Conservation (phyloP, 2,888 invertebrate genomes). For the Apotomis turbidana region DNA sequence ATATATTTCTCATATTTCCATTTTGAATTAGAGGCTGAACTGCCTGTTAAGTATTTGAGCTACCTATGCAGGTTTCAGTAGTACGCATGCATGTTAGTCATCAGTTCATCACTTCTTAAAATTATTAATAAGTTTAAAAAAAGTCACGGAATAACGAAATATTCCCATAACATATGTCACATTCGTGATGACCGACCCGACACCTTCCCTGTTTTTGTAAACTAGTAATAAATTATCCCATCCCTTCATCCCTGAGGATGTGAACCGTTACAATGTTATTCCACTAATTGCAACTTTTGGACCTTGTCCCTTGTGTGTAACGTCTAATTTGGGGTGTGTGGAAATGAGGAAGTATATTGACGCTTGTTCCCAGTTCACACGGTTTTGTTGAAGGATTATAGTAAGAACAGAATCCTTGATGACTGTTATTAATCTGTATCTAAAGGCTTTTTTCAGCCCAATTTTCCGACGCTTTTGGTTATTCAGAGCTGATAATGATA, state of each 20-base stretch:
- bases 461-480: too few species aligned
- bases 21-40: too few species aligned
- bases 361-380: conserved; percentile 27
- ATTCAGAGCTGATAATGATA: too few species aligned
- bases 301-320: background rate
- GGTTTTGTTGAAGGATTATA: conserved; percentile 13
- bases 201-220: conserved; percentile 26
- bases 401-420: background rate
- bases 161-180: conserved; percentile 9
- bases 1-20: too few species aligned
- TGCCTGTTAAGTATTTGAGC: too few species aligned
- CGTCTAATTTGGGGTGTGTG: conserved; percentile 5
- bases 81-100: too few species aligned
- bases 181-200: conserved; percentile 19
- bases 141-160: too few species aligned
- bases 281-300: background rate
- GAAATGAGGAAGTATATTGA: conserved; percentile 15
- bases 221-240: conserved; percentile 46
- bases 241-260: conserved; percentile 51
- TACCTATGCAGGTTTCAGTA: too few species aligned
- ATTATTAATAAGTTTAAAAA: too few species aligned
- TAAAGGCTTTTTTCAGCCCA: too few species aligned
- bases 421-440: background rate
- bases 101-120: too few species aligned
- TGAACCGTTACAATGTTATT: conserved; percentile 49